Conservation (phyloP, 2,888 invertebrate species). For the Morinoia aosen region DNA sequence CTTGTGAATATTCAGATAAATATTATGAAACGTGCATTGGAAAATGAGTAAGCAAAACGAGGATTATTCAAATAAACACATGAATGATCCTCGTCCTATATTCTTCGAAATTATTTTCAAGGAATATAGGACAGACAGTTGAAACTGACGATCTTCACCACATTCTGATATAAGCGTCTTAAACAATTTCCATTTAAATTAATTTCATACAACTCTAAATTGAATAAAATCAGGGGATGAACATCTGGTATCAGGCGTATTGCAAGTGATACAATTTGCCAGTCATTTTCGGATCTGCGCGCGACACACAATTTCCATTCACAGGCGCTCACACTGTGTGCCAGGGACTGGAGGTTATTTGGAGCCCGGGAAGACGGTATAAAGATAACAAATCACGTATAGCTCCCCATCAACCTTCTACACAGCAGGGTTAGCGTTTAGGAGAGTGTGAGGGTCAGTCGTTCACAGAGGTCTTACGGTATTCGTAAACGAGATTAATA, state of each 20-base stretch:
- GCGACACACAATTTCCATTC: no score
- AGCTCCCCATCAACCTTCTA: not conserved
- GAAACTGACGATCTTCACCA: not conserved
- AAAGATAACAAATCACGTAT: not conserved
- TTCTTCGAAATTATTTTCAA: not conserved
- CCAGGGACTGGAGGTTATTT: not conserved
- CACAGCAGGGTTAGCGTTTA: not conserved
- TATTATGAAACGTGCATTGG: not conserved
- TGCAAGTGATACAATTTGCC: no score
- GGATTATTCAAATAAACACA: not conserved
- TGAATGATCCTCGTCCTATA: no score
- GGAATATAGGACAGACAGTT: not conserved
- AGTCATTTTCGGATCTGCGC: no score
- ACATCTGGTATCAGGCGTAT: not conserved
- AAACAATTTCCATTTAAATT: not conserved
- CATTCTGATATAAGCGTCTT: not conserved
- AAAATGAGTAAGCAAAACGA: not conserved
- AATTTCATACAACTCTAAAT: not conserved
- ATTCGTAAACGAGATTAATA: slow-evolving; percentile 12
- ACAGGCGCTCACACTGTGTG: no score
- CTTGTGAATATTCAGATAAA: not conserved
- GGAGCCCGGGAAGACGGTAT: not conserved
- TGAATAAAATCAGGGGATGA: not conserved
- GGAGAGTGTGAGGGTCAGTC: not conserved
- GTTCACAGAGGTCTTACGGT: not conserved